Conservation (phyloP, 1,140 invertebrate genomes). For the Listronotus oregonensis region DNA sequence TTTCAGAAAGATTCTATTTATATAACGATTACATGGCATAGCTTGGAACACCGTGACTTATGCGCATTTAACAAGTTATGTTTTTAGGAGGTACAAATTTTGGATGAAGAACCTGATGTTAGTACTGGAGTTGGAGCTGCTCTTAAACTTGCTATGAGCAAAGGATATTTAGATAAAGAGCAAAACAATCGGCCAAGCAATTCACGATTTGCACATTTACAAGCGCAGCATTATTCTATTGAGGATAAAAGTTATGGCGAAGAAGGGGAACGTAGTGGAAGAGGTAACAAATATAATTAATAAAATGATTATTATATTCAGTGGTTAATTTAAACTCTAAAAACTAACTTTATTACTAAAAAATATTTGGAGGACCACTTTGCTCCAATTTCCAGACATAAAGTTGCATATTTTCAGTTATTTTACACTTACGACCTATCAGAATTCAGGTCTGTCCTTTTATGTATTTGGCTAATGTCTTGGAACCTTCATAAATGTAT, state of each 20-base stretch:
- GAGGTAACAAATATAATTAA: slow-evolving; percentile 10
- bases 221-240: slow-evolving; percentile 94
- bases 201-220: slow-evolving; percentile 75
- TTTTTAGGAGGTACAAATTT: slow-evolving; percentile 71
- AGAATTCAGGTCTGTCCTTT: too few species aligned
- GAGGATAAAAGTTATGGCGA: slow-evolving; percentile 92
- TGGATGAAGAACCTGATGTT: slow-evolving; percentile 96
- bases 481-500: too few species aligned
- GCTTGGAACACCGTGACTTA: slow-evolving; percentile 14
- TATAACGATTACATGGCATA: neutral
- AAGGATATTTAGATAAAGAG: slow-evolving; percentile 92
- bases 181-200: slow-evolving; percentile 73
- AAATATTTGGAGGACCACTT: too few species aligned
- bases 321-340: too few species aligned
- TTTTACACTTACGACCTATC: too few species aligned
- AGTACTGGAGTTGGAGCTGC: slow-evolving; percentile 91
- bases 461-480: too few species aligned
- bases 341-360: too few species aligned
- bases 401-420: too few species aligned
- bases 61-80: slow-evolving; percentile 43
- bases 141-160: slow-evolving; percentile 88
- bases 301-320: too few species aligned
- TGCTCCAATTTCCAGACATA: too few species aligned
- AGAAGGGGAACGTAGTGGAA: slow-evolving; percentile 51
- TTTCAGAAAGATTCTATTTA: too few species aligned